Conservation (phyloP, 2,797 vertebrate genomes). For the Enteromius radiatus region DNA sequence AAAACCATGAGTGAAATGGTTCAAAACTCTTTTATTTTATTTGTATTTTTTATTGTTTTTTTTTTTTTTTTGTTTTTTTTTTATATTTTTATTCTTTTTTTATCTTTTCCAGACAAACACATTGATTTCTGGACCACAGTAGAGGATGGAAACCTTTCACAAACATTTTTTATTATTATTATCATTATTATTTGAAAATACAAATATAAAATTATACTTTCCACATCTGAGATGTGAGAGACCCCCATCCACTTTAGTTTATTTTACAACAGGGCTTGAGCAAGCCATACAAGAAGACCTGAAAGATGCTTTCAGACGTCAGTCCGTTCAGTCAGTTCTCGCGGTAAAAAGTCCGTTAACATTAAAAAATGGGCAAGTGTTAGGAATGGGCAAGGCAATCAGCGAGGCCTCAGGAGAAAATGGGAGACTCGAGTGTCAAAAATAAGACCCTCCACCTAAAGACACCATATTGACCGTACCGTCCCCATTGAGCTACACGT, state of each 20-base stretch:
- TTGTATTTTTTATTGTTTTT: constrained; percentile 81
- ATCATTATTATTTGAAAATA: constrained; percentile 89
- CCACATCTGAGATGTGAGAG: constrained; percentile 96
- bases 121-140: constrained; percentile 96
- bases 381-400: constrained; percentile 74
- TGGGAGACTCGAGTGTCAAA: constrained; percentile 41
- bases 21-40: constrained; percentile 89
- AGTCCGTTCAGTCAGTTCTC: constrained; percentile 70
- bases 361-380: constrained; percentile 74
- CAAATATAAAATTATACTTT: constrained; percentile 98
- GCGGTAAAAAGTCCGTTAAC: constrained; percentile 70
- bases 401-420: constrained; percentile 53
- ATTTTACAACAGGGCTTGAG: constrained; percentile 93
- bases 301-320: constrained; percentile 86
- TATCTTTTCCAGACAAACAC: constrained; percentile 92
- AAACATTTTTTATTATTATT: constrained; percentile 85
- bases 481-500: constrained; percentile 28
- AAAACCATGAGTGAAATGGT: constrained; percentile 75
- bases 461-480: constrained; percentile 38
- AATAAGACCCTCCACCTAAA: constrained; percentile 45
- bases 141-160: constrained; percentile 97
- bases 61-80: constrained; percentile 81
- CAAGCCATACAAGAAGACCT: constrained; percentile 93
- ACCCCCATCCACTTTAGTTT: constrained; percentile 88
- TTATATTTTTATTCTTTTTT: constrained; percentile 65